Percentiles rank a stretch among this genome's conserved stretches.
Conservation (phyloP, 2,113 vertebrate genomes). For the Amazona vittata region DNA sequence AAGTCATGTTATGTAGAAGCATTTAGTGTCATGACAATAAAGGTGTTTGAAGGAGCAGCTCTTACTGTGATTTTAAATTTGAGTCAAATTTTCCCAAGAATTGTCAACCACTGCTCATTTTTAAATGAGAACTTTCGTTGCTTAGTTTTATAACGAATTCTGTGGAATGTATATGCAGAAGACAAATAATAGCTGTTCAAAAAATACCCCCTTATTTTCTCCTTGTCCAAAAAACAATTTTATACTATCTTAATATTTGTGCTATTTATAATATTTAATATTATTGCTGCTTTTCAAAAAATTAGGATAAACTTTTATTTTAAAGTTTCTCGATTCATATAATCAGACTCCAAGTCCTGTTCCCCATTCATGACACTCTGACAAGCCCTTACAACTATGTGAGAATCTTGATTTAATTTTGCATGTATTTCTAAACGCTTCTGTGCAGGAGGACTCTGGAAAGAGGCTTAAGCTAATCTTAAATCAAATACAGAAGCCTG, state of each 20-base stretch:
- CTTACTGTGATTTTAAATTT: neutral
- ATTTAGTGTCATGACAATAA: neutral
- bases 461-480: neutral
- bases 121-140: neutral
- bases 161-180: neutral
- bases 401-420: neutral
- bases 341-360: neutral
- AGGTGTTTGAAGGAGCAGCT: neutral
- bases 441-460: neutral
- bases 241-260: neutral
- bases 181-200: neutral
- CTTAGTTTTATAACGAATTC: neutral
- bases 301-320: neutral
- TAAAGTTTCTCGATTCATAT: neutral
- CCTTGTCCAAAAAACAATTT: neutral
- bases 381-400: neutral
- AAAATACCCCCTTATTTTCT: neutral
- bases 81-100: neutral
- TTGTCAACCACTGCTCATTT: neutral
- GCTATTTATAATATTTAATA: neutral
- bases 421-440: neutral
- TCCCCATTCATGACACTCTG: neutral
- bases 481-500: neutral
- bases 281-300: neutral
- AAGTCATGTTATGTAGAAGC: neutral